Conservation (phyloP, 2,888 invertebrate species). For the Macroteleia sp. region DNA sequence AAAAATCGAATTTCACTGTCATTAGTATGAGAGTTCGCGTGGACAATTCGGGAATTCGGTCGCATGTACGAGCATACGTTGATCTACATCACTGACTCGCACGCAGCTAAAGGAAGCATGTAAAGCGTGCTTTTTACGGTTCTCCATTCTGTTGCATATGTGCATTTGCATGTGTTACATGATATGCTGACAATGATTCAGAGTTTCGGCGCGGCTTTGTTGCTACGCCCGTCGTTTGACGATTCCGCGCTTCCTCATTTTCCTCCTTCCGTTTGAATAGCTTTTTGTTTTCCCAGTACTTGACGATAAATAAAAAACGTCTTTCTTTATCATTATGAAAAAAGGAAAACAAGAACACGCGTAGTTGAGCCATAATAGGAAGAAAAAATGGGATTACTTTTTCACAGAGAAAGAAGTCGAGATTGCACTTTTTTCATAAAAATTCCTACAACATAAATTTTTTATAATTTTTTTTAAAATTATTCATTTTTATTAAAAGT, state of each 20-base stretch:
- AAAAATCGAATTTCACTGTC: slow-evolving; percentile 1
- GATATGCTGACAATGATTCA: slow-evolving; percentile 67
- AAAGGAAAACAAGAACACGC: neutral
- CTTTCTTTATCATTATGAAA: neutral
- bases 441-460: too few species aligned
- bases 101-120: slow-evolving; percentile 35
- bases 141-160: neutral
- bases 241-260: slow-evolving; percentile 31
- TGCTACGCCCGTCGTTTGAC: slow-evolving; percentile 20
- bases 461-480: too few species aligned
- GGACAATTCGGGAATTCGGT: slow-evolving; percentile 21
- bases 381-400: slow-evolving; percentile 20
- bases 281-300: slow-evolving; percentile 15
- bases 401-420: neutral
- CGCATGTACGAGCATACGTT: slow-evolving; percentile 37
- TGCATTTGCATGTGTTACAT: slow-evolving; percentile 55
- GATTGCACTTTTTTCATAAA: too few species aligned
- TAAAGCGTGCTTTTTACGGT: slow-evolving; percentile 32
- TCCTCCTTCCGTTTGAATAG: neutral
- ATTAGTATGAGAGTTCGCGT: slow-evolving; percentile 13
- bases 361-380: slow-evolving; percentile 9
- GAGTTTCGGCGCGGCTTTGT: slow-evolving; percentile 38
- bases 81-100: slow-evolving; percentile 42
- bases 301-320: slow-evolving; percentile 15
- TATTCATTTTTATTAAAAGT: too few species aligned